Evolutionary conservation across 1,140 invertebrate species (phyloP).

Genomic region (Lepidurus apus): DNA sequence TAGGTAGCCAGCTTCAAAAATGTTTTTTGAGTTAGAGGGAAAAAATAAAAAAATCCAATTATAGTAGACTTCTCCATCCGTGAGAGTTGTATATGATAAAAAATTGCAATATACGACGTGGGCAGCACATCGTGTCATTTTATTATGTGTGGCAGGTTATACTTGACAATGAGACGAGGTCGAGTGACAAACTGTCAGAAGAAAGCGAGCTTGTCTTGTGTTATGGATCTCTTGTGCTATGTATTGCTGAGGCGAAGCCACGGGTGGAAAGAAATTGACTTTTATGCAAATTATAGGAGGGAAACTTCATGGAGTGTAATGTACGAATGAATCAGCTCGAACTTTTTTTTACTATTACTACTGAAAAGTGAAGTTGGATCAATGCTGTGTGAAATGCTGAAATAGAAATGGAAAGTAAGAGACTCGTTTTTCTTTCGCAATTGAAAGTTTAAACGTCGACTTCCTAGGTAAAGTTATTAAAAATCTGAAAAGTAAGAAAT

Average conservation of each 20-base stretch:
- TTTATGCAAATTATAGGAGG: background rate
- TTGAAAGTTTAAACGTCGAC: too few species aligned
- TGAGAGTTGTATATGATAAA: background rate
- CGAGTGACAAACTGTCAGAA: constrained; percentile 18
- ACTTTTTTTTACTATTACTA: background rate
- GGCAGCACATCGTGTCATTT: constrained; percentile 4
- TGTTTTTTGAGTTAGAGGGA: background rate
- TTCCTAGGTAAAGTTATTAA: too few species aligned
- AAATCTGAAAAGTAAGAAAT: too few species aligned
- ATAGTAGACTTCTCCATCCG: background rate
- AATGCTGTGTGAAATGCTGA: too few species aligned
- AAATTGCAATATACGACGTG: background rate
- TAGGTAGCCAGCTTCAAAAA: background rate
- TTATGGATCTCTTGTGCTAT: background rate
- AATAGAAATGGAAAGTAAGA: too few species aligned
- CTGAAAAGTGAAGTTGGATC: too few species aligned
- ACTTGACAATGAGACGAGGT: constrained; percentile 2
- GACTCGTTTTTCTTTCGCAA: too few species aligned
- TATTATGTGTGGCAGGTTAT: constrained; percentile 7
- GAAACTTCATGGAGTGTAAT: background rate
- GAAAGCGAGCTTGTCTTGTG: background rate
- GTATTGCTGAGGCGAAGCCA: background rate
- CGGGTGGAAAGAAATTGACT: background rate
- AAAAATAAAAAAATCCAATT: background rate
- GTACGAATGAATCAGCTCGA: background rate